A percentile compares a stretch with the other conserved stretches of the same genome.
Conservation (phyloP, 2,113 vertebrate genomes). For the Aramus guarauna region DNA sequence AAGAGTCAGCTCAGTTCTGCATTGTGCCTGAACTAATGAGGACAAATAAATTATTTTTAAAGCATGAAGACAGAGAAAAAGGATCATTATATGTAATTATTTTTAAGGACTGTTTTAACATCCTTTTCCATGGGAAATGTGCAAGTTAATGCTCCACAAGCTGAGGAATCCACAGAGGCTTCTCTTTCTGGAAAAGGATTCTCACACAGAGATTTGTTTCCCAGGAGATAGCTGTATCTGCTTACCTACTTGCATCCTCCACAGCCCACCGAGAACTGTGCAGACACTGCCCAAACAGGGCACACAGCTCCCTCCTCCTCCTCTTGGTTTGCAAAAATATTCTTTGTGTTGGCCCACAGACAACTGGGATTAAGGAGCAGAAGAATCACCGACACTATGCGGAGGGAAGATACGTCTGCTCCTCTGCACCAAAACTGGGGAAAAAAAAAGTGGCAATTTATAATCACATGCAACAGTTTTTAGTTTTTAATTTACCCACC, state of each 20-base stretch:
- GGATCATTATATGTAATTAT: not conserved
- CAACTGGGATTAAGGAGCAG: not conserved
- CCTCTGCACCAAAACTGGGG: not conserved
- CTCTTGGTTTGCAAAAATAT: not conserved
- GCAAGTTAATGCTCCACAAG: not conserved
- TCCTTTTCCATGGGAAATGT: not conserved
- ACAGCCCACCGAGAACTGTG: not conserved
- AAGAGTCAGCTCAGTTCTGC: not conserved
- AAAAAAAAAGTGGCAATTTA: not conserved
- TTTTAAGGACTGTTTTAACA: not conserved
- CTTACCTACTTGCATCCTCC: not conserved
- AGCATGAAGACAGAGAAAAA: not conserved
- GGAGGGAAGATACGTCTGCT: not conserved
- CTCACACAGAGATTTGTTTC: not conserved
- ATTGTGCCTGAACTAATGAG: not conserved
- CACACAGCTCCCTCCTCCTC: not conserved
- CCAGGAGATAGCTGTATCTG: not conserved
- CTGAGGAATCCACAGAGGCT: not conserved
- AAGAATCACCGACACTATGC: not conserved
- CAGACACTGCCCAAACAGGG: not conserved
- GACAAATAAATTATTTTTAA: conserved; percentile 7
- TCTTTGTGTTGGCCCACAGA: not conserved
- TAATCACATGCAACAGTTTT: not conserved
- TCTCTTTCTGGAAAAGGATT: not conserved
- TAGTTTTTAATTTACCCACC: not conserved